Conservation (phyloP, 92 coral and sea anemone species). For the Epizoanthus illoricatus region DNA sequence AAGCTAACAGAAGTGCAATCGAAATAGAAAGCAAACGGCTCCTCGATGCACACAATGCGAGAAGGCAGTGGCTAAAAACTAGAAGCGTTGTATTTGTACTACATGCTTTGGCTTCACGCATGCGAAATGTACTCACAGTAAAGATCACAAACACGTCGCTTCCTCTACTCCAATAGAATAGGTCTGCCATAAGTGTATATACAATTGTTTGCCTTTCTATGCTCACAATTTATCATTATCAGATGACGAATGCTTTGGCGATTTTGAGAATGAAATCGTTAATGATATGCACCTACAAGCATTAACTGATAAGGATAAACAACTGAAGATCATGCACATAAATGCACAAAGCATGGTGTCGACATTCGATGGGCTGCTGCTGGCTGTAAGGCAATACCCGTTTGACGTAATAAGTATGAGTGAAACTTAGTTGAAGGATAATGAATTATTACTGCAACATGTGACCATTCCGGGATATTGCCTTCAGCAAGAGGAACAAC, state of each 20-base stretch:
- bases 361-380: constrained; percentile 23
- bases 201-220: not conserved
- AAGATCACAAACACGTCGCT: not conserved
- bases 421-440: constrained; percentile 32
- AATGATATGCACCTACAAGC: not conserved
- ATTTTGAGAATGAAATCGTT: not conserved
- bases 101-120: not conserved
- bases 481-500: constrained; percentile 24
- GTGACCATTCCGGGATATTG: constrained; percentile 35
- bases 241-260: not conserved
- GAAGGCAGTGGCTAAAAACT: constrained; percentile 3
- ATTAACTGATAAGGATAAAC: not conserved
- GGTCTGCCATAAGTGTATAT: not conserved
- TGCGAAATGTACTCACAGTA: not conserved
- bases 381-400: not conserved
- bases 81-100: constrained; percentile 4
- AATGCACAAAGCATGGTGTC: constrained; percentile 20
- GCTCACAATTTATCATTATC: not conserved
- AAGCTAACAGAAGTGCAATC: not conserved
- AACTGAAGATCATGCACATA: constrained; percentile 22
- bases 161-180: not conserved
- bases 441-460: constrained; percentile 23
- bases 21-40: not conserved
- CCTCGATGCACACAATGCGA: not conserved
- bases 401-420: constrained; percentile 34